These are phyloP conservation scores for Zele albiditarsus DNA, from an alignment of 2,888 invertebrate genomes.

Conservation along the genomic window DNA sequence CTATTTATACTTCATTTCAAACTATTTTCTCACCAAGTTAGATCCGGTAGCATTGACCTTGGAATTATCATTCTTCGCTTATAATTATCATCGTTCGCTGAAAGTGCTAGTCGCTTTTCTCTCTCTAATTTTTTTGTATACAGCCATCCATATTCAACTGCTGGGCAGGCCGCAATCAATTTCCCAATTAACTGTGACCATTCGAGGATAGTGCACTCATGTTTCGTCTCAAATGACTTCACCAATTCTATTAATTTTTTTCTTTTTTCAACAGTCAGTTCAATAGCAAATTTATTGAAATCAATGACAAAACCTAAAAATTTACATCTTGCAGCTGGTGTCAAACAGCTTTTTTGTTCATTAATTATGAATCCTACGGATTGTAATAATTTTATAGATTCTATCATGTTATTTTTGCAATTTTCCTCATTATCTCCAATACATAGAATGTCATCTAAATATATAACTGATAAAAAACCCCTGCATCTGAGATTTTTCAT, in stretches of 20 bases:
- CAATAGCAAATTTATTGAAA: conserved; percentile 31
- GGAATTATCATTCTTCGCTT: conserved; percentile 13
- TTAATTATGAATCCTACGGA: conserved; percentile 31
- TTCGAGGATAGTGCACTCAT: background rate
- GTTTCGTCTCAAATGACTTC: background rate
- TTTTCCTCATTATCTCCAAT: conserved; percentile 33
- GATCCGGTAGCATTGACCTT: background rate
- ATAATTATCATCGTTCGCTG: conserved; percentile 10
- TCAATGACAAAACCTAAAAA: conserved; percentile 39
- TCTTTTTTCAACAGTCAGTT: conserved; percentile 36
- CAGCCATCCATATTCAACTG: conserved; percentile 10
- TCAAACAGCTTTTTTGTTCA: conserved; percentile 15
- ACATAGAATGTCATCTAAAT: conserved; percentile 37
- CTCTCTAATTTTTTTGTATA: background rate
- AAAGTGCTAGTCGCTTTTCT: background rate
- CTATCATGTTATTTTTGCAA: conserved; percentile 32
- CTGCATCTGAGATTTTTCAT: conserved; percentile 23
- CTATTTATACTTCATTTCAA: background rate
- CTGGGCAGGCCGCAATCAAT: conserved; percentile 15
- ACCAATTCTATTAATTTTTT: conserved; percentile 23
- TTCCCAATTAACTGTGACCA: background rate
- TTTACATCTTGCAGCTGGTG: conserved; percentile 27
- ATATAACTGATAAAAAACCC: conserved; percentile 33
- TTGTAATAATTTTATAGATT: conserved; percentile 18
- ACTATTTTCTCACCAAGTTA: conserved; percentile 20